Percentiles rank a stretch among this genome's conserved stretches.
Evolutionary conservation across 2,113 vertebrate species (phyloP).

Genomic region (Regulus satrapa): DNA sequence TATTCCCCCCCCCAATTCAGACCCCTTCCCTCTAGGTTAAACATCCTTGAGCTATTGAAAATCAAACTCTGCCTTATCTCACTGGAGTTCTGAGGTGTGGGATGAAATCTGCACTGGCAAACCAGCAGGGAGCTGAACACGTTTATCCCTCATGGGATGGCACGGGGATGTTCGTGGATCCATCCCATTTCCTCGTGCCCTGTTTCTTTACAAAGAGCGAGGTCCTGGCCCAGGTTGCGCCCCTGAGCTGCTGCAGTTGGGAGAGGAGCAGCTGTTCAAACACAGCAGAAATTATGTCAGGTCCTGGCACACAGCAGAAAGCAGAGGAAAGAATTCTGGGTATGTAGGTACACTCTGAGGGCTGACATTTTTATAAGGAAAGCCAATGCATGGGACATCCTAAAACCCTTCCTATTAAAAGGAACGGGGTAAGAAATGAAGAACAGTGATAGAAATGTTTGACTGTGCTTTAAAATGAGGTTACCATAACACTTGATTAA

Average conservation of each 20-base stretch:
- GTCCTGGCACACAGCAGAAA: background rate
- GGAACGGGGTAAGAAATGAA: background rate
- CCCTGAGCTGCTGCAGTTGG: background rate
- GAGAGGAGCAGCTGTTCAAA: conserved; percentile 37
- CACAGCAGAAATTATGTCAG: conserved; percentile 31
- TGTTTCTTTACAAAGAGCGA: background rate
- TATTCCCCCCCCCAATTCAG: rapidly evolving
- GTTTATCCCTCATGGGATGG: background rate
- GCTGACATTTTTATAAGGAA: conserved; percentile 14
- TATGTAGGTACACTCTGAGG: background rate
- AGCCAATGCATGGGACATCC: background rate
- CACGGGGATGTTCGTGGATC: background rate
- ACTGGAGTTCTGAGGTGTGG: background rate
- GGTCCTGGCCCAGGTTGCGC: background rate
- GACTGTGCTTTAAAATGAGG: background rate
- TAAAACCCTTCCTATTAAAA: conserved; percentile 18
- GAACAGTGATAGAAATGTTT: background rate
- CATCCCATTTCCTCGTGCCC: background rate
- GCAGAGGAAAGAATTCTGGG: background rate
- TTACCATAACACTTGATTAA: conserved; percentile 25
- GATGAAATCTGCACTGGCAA: background rate
- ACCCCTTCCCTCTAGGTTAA: too few species aligned
- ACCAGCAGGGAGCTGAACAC: background rate
- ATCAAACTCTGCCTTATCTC: background rate
- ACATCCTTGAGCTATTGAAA: background rate